Base-by-base conservation (phyloP, 2,888 invertebrate genomes). In the Agonopterix arenella region DNA sequence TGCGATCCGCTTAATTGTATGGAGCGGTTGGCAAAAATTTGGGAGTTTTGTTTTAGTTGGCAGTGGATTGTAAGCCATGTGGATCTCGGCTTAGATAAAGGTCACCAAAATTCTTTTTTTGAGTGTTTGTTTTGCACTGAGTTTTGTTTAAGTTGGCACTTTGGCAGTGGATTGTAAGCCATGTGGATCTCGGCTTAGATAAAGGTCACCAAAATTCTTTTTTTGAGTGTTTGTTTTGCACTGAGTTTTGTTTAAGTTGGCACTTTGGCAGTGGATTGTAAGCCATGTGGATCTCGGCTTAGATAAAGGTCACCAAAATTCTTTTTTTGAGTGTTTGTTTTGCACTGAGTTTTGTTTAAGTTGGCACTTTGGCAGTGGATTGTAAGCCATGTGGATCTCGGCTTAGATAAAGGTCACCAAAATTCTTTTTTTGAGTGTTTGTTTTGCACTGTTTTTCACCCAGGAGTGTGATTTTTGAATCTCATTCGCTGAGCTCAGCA, bases 1-100 rank as follows among this genome's bases (percentile, higher is more conserved):
- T 13, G 47, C 11, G 37, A 36, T 16, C 28, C 8, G 36, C 9
- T 48, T 48, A 48, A 48, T 48, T 48, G 48, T 44, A 37, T 13
- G 28, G 28, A 28, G 28, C 28, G 28, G 28, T 28, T 28, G 28
- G 28, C 5, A 28, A 28, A 28, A 28, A 28, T 28, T 28, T 28
- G 28, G 5, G 28, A 28, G 28, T 28, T 28, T 28, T 28, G 28
- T 28, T 28, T 28, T 28, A 28, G 28, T 28, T 28, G 28, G 28
- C 28, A 28, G 28, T 28, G 28, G 28, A 28, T 28, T 28, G 28
- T 11, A 42, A 42, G 41, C 41, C 41, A 11, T 11, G 11, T 8
- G 40, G 40, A 11, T 40, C 10, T n/a, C 11, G 42, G 42, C 11
- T 8, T 11, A 10, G 42, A 8, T 11, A 42, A 11, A 42, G 11